Percentiles rank a stretch among this genome's conserved stretches.
Conservation (phyloP, 2,888 invertebrate species). For the Tillus elongatus region DNA sequence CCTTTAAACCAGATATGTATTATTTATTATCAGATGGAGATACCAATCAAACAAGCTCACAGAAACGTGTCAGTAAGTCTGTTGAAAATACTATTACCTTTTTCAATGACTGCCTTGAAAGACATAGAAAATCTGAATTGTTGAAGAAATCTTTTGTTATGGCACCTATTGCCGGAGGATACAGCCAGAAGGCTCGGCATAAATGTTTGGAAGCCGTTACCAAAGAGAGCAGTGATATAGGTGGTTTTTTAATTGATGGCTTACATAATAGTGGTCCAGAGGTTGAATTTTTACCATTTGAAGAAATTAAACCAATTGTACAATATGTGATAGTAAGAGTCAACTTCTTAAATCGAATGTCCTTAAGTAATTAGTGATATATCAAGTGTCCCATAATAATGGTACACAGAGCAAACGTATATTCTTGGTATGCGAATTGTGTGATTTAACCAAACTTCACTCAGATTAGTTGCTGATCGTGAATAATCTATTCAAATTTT, state of each 20-base stretch:
- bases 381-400: too few species aligned
- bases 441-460: too few species aligned
- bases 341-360: too few species aligned
- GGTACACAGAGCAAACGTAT: too few species aligned
- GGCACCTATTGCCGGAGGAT: constrained; percentile 71
- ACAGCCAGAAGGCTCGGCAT: constrained; percentile 51
- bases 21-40: constrained; percentile 73
- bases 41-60: constrained; percentile 54
- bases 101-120: constrained; percentile 59
- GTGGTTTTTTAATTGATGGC: constrained; percentile 75
- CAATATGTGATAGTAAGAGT: constrained; percentile 55
- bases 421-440: too few species aligned
- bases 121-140: constrained; percentile 50
- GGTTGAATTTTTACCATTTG: constrained; percentile 45
- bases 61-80: constrained; percentile 63
- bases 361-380: too few species aligned
- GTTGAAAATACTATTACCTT: constrained; percentile 59
- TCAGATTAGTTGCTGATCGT: too few species aligned
- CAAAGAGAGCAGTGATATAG: constrained; percentile 46
- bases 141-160: constrained; percentile 47
- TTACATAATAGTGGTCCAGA: constrained; percentile 65
- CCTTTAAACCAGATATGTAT: constrained; percentile 72
- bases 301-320: constrained; percentile 52
- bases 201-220: constrained; percentile 51
- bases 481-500: too few species aligned